Conservation (phyloP, 2,888 invertebrate species). For the Invenusta paracnida region DNA sequence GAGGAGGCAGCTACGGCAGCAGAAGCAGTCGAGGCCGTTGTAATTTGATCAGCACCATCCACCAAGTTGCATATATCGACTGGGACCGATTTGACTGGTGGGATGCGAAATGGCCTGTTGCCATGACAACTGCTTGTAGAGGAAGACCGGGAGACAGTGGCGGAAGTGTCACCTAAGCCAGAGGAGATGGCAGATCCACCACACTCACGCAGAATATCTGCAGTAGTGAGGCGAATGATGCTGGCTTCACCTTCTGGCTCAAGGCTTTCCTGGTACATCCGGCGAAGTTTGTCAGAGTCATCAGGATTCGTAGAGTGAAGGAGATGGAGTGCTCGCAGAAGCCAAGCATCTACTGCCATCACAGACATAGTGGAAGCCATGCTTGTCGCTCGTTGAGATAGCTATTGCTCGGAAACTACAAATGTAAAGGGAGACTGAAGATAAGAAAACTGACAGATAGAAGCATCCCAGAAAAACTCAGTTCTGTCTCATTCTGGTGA, state of each 20-base stretch:
- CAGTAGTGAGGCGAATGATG: background rate
- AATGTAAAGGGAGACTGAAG: too few species aligned
- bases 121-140: background rate
- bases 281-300: background rate
- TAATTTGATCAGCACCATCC: background rate
- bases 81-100: background rate
- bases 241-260: background rate
- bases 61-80: background rate
- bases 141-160: background rate
- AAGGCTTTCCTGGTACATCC: background rate
- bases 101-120: background rate
- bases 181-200: background rate
- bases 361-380: too few species aligned
- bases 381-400: too few species aligned
- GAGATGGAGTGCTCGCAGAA: background rate
- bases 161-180: too few species aligned
- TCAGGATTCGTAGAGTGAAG: slow-evolving; percentile 10
- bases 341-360: slow-evolving; percentile 16
- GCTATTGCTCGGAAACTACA: too few species aligned
- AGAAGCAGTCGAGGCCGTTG: background rate
- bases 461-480: too few species aligned
- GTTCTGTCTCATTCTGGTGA: too few species aligned
- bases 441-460: too few species aligned
- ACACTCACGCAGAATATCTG: background rate
- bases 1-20: too few species aligned